Evolutionary conservation across 2,797 vertebrate species (phyloP).

Genomic region (Crenichthys baileyi): DNA sequence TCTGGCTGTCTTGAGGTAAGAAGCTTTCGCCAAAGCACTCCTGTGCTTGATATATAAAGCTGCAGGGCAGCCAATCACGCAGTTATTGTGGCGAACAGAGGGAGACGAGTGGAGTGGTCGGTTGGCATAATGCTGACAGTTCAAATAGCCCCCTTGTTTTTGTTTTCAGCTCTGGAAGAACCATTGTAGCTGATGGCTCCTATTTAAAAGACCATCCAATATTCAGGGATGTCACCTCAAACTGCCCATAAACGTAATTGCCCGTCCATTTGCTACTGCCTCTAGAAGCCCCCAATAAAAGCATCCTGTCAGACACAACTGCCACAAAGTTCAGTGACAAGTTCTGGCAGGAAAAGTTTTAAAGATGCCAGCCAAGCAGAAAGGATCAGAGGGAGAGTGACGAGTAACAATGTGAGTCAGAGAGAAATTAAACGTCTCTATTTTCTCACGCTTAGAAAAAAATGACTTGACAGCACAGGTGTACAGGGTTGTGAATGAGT

Average conservation of each 20-base stretch:
- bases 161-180: conserved; percentile 80
- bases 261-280: conserved; percentile 81
- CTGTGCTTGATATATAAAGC: conserved; percentile 54
- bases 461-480: conserved; percentile 54
- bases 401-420: conserved; percentile 59
- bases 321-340: conserved; percentile 77
- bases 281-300: conserved; percentile 81
- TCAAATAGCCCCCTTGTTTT: conserved; percentile 81
- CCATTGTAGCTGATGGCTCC: conserved; percentile 83
- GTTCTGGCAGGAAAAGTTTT: conserved; percentile 70
- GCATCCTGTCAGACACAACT: conserved; percentile 78
- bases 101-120: conserved; percentile 64
- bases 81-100: conserved; percentile 48
- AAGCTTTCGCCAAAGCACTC: conserved; percentile 42
- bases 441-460: conserved; percentile 57
- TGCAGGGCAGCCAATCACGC: conserved; percentile 60
- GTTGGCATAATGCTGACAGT: conserved; percentile 79
- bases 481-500: conserved; percentile 61
- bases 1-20: conserved; percentile 39
- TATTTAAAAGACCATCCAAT: conserved; percentile 86
- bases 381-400: conserved; percentile 34
- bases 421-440: conserved; percentile 64
- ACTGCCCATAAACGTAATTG: conserved; percentile 85
- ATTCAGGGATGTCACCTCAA: conserved; percentile 86
- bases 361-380: conserved; percentile 63